Evolutionary conservation across 1,140 invertebrate species (phyloP).

Genomic region (Spodoptera frugiperda): DNA sequence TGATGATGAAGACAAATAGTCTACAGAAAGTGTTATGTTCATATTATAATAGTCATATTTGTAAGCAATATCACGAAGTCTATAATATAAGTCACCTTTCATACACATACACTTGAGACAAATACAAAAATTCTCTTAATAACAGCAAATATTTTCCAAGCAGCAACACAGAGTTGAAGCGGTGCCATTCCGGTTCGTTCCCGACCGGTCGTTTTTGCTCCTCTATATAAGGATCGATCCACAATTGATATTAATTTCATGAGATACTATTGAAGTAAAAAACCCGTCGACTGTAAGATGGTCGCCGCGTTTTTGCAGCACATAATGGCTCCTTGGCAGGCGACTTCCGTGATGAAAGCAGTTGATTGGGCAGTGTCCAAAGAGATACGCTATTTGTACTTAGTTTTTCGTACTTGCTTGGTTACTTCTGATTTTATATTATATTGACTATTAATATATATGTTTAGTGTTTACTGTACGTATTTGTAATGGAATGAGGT

Average conservation of each 20-base stretch:
- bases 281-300: conserved; percentile 55
- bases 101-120: too few species aligned
- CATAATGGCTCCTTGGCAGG: conserved; percentile 23
- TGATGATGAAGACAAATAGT: too few species aligned
- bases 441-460: neutral
- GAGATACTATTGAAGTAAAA: conserved; percentile 70
- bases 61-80: too few species aligned
- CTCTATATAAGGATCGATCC: conserved; percentile 61
- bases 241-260: conserved; percentile 82
- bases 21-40: too few species aligned
- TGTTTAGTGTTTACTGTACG: neutral
- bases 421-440: neutral
- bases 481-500: too few species aligned
- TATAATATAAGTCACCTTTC: too few species aligned
- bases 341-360: conserved; percentile 27
- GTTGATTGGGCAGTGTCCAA: conserved; percentile 29
- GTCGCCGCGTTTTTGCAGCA: conserved; percentile 59
- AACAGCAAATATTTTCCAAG: neutral
- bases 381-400: conserved; percentile 23
- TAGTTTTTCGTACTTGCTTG: conserved; percentile 5
- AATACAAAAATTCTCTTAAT: neutral
- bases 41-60: too few species aligned
- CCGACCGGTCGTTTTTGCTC: conserved; percentile 63
- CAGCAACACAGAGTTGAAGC: conserved; percentile 12
- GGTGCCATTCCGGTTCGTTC: conserved; percentile 53